Conservation (phyloP, 2,113 vertebrate genomes). For the Ochotona princeps region DNA sequence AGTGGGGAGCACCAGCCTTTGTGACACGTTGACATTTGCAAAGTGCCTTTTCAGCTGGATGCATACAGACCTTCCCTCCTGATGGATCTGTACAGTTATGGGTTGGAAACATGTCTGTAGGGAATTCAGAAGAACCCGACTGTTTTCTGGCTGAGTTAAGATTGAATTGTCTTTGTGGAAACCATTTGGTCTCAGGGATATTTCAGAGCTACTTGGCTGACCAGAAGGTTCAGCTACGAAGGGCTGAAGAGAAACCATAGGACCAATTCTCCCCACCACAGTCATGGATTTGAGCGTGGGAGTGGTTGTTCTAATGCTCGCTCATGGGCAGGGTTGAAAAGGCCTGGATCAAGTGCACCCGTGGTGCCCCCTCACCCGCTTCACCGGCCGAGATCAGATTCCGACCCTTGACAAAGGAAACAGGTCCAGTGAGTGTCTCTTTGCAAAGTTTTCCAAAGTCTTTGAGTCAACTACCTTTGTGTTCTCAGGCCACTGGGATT, state of each 20-base stretch:
- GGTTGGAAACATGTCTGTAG: conserved; percentile 30
- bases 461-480: conserved; percentile 46
- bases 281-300: not conserved
- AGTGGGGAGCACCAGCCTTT: not conserved
- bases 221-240: not conserved
- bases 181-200: conserved; percentile 26
- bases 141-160: conserved; percentile 45
- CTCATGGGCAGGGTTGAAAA: not conserved
- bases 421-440: not conserved
- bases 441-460: not conserved
- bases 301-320: not conserved
- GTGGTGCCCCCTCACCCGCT: rapidly evolving
- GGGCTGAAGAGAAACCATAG: not conserved
- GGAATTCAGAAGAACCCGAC: not conserved
- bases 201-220: not conserved
- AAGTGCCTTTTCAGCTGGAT: not conserved
- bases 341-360: not conserved
- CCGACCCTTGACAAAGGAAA: not conserved
- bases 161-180: conserved; percentile 40
- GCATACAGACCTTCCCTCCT: not conserved
- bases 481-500: not conserved
- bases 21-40: not conserved
- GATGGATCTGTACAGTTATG: not conserved
- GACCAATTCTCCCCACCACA: not conserved
- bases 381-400: not conserved